Percentiles rank a stretch among this genome's conserved stretches.
These are phyloP conservation scores for Takifugu flavidus DNA, from an alignment of 2,113 vertebrate genomes.

Conservation along the genomic window DNA sequence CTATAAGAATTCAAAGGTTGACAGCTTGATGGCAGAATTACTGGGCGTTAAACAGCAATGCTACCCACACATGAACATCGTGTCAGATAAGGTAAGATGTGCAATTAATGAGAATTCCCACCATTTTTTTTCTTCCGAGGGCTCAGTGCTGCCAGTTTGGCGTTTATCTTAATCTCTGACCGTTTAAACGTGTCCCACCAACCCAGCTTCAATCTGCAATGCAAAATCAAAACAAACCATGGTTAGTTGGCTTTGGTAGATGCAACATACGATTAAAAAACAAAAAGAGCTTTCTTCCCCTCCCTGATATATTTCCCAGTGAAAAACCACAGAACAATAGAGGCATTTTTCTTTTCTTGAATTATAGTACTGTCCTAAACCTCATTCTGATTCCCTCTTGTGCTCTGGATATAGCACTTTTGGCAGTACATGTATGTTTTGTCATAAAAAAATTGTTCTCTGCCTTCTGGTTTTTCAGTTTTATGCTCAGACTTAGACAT, in stretches of 20 bases:
- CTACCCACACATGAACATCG: too few species aligned
- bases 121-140: too few species aligned
- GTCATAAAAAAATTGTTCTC: constrained; percentile 25
- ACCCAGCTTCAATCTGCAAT: constrained; percentile 30
- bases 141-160: not conserved
- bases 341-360: constrained; percentile 24
- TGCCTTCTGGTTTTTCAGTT: constrained; percentile 10
- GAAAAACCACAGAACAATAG: constrained; percentile 21
- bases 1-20: too few species aligned
- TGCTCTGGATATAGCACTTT: constrained; percentile 6
- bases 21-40: too few species aligned
- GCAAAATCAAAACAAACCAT: constrained; percentile 50
- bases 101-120: too few species aligned
- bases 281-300: not conserved
- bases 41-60: too few species aligned
- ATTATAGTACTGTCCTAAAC: constrained; percentile 5
- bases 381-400: constrained; percentile 12
- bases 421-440: not conserved
- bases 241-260: constrained; percentile 42
- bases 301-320: constrained; percentile 1
- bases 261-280: constrained; percentile 18
- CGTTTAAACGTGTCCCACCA: constrained; percentile 12
- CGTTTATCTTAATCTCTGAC: constrained; percentile 15
- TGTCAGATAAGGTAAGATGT: too few species aligned
- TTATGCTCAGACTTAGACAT: constrained; percentile 23